Evolutionary conservation across 2,113 vertebrate species (phyloP), one percentile per base, ranked within the genome.

Genomic region (Scomber scombrus): DNA sequence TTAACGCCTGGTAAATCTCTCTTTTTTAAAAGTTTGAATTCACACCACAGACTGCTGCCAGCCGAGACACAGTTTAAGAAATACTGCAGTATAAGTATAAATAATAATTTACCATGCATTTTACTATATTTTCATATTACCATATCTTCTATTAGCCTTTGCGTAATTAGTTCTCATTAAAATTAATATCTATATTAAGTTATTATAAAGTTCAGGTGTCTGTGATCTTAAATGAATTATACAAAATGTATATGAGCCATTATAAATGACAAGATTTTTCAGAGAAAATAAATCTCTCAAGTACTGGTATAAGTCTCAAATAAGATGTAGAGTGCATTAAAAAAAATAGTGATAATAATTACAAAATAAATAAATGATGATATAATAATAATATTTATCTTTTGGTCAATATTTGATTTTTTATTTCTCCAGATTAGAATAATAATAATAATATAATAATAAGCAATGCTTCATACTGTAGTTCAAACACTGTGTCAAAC

Each of bases 321-420:
- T 14, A 50, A 55, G 67, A 47, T 29, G 3, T n/a, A n/a, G 11
- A 12, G 9, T 57, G 29, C 40, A 70, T 40, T 55, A 63, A 66
- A 26, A 76, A 15, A 46, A 45, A 26, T 19, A 43, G 23, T 49
- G 60, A 52, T 40, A 40, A 40, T 40, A 40, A 40, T 40, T 40
- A 71, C 2, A n/a, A 56, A 65, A 67, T 66, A 72, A 67, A 78
- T 72, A 75, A 58, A 50, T 15, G 10, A 46, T 21, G 11, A 11
- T 5, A 75, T 54, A 65, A 64, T 2, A 62, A 43, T 65, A 45
- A 29, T 46, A 9, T 4, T 49, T 54, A 6, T 61, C 4, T 29
- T 61, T 51, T 15, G 45, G 16, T 45, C 21, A 21, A 11, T 58
- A 12, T 45, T 21, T 29, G 18, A 51, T 43, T 63, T 64, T 6